A percentile compares a stretch with the other conserved stretches of the same genome.
These are phyloP conservation scores for Symphodus melops DNA, from an alignment of 2,113 vertebrate species.

Conservation along the genomic window DNA sequence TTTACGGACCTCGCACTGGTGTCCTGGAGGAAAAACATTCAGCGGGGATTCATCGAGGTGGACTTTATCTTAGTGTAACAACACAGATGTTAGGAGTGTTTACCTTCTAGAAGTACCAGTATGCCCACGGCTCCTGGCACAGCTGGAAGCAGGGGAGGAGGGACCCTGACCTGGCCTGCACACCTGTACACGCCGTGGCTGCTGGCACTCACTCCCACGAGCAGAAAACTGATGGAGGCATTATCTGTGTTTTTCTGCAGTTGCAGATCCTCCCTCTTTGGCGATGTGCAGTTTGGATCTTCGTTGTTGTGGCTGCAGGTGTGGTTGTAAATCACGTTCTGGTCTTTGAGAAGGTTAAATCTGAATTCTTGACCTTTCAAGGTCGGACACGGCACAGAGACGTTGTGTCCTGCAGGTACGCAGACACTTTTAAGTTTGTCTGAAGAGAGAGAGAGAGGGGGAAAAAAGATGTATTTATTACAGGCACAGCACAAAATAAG, in stretches of 20 bases:
- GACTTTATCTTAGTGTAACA: too few relatives aligned
- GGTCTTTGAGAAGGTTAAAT: not conserved
- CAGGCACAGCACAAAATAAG: too few relatives aligned
- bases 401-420: rapidly evolving
- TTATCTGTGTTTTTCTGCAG: not conserved
- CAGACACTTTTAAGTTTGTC: not conserved
- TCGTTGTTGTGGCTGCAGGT: rapidly evolving
- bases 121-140: rapidly evolving
- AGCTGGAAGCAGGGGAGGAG: slow-evolving; percentile 33
- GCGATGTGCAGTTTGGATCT: rapidly evolving
- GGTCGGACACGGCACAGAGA: slow-evolving; percentile 32
- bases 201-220: not conserved
- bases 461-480: not conserved
- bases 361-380: rapidly evolving
- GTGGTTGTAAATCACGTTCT: rapidly evolving
- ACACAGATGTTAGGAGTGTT: not conserved
- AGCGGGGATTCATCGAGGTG: not conserved
- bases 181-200: slow-evolving; percentile 52
- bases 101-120: slow-evolving; percentile 57
- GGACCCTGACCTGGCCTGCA: not conserved
- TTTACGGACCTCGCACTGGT: not conserved
- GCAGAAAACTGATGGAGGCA: not conserved
- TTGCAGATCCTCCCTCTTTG: rapidly evolving
- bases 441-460: slow-evolving; percentile 33
- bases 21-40: slow-evolving; percentile 29